Percentiles rank a stretch among this genome's conserved stretches.
Conservation (phyloP, 2,113 vertebrate genomes). For the Saccopteryx leptura region DNA sequence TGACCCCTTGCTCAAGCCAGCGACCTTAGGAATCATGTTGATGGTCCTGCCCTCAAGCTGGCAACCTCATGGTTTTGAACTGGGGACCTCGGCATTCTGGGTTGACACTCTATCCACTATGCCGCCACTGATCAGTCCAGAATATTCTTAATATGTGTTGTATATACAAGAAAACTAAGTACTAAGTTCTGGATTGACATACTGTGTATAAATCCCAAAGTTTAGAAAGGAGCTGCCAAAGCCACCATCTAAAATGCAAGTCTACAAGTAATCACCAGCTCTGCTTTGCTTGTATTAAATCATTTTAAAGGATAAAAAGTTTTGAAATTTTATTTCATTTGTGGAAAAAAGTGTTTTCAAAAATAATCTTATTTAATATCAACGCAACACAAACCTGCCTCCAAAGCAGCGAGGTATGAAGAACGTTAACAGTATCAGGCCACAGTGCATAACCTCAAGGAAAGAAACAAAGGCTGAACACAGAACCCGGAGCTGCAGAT, state of each 20-base stretch:
- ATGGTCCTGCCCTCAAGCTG: no score
- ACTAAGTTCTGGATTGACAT: background rate
- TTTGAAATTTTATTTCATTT: background rate
- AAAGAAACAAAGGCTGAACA: background rate
- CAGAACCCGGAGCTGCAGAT: background rate
- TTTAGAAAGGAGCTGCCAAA: slow-evolving; percentile 21
- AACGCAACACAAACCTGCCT: background rate
- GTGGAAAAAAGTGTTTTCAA: background rate
- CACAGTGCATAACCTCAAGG: background rate
- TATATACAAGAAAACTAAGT: background rate
- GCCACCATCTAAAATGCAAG: background rate
- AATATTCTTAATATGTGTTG: background rate
- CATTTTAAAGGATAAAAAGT: background rate
- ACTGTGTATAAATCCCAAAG: background rate
- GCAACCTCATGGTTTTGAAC: no score
- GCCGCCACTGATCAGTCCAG: background rate
- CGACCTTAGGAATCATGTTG: no score
- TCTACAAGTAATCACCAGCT: background rate
- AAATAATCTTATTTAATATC: background rate
- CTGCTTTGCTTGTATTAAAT: background rate
- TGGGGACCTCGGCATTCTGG: no score
- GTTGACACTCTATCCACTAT: no score
- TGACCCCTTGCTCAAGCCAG: no score
- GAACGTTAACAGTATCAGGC: background rate
- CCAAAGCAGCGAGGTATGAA: background rate